These are phyloP conservation scores for Centruroides sculpturatus DNA, from an alignment of 1,140 invertebrate genomes.

Conservation along the genomic window DNA sequence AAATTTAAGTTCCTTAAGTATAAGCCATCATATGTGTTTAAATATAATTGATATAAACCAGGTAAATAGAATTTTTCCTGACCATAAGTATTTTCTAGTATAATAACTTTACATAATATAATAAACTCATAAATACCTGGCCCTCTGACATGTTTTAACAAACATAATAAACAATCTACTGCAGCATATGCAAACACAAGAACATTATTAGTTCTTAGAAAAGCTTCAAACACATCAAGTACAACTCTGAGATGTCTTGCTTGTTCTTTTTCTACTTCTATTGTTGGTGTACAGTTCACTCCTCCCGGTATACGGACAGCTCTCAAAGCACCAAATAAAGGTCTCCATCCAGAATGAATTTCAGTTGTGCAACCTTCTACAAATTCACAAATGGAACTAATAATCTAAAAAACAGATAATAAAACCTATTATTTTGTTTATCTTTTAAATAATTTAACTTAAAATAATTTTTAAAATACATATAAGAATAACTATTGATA, in stretches of 20 bases:
- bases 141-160: slow-evolving; percentile 37
- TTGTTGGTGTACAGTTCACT: not conserved
- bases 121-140: too few species aligned
- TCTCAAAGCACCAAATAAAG: slow-evolving; percentile 73
- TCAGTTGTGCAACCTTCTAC: slow-evolving; percentile 83
- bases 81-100: too few species aligned
- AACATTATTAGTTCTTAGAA: slow-evolving; percentile 78
- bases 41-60: too few species aligned
- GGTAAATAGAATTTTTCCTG: too few species aligned
- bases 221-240: slow-evolving; percentile 82
- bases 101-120: too few species aligned
- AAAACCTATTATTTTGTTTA: not conserved
- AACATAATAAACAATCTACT: slow-evolving; percentile 78
- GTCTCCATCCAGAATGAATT: slow-evolving; percentile 83
- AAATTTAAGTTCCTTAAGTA: too few species aligned
- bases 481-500: too few species aligned
- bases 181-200: slow-evolving; percentile 86
- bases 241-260: slow-evolving; percentile 48
- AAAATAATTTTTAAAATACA: too few species aligned
- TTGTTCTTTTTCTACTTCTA: slow-evolving; percentile 26
- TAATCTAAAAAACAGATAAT: slow-evolving; percentile 50
- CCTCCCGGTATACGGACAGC: slow-evolving; percentile 42
- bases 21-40: too few species aligned
- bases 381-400: slow-evolving; percentile 86
- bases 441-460: too few species aligned